A percentile compares a stretch with the other conserved stretches of the same genome.
phyloP scores from a whole-genome alignment of 1,140 invertebrate species.

The Pogonognathellus flavescens region DNA sequence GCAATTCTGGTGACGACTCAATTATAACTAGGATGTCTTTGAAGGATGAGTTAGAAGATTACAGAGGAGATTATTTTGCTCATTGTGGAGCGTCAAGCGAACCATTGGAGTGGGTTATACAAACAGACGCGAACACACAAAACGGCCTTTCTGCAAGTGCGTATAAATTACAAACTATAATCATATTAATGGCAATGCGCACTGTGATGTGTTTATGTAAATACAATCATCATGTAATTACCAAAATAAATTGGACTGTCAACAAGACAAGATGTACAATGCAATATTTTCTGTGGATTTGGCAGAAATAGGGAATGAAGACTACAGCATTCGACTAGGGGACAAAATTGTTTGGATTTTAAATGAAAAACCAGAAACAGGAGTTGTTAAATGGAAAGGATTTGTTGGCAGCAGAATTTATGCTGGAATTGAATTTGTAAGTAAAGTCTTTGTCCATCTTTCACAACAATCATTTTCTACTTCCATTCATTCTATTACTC shows the following conservation, averaged over 20 bases:
- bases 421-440: conserved; percentile 58
- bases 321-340: conserved; percentile 18
- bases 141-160: background rate
- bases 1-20: background rate
- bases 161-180: background rate
- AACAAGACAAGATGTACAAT: no score
- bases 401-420: conserved; percentile 53
- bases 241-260: no score
- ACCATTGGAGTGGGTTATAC: background rate
- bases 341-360: conserved; percentile 57
- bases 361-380: conserved; percentile 49
- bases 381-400: conserved; percentile 56
- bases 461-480: no score
- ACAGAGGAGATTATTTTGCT: background rate
- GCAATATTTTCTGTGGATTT: background rate
- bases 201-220: background rate
- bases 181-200: background rate
- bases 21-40: background rate
- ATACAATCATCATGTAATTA: background rate
- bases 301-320: background rate
- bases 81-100: background rate
- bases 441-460: background rate
- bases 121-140: background rate
- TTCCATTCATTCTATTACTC: no score
- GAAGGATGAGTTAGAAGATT: conserved; percentile 4